Base-by-base conservation (phyloP, 2,113 vertebrate species). In the Damaliscus lunatus region DNA sequence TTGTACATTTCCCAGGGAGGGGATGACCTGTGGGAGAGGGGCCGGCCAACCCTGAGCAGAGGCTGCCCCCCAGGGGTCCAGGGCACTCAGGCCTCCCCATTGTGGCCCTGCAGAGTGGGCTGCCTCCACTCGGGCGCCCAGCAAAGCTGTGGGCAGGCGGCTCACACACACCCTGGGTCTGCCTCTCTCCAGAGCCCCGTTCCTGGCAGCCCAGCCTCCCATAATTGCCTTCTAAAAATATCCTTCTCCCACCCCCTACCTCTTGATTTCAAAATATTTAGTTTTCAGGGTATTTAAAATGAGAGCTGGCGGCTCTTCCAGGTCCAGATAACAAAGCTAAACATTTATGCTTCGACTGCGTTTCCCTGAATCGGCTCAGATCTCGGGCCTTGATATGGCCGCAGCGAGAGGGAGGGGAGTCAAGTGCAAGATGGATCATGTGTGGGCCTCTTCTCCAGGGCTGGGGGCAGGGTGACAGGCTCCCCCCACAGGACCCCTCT, bases 281-380 rank as follows among this genome's bases (percentile, higher is more conserved):
- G 97, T 80, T 98, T 97, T 95, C 95, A 97, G 98, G 97, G 98
- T 98, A 98, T 98, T 98, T 98, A 97, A 98, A 98, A 98, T 98
- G 98, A 98, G 98, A 98, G 98, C 97, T 98, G 98, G 98, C 94
- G 46, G 98, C 98, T 98, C 96, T 98, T 98, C 97, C 98, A 97
- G 96, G 94, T 97, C 98, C 98, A 98, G 98, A 98, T 98, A 98
- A 98, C 98, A 98, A 98, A 98, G 98, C 98, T 98, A 99, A 99
- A 98, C 98, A 98, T 98, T 99, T 98, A 98, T 97, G 98, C 98
- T 97, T 98, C 48, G 91, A 98, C 96, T 98, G 97, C 97, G 98
- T 99, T 98, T 98, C 98, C 98, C 94, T 98, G 98, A 98, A 98
- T 99, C 83, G 92, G 97, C 93, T 59, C 93, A 98, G 98, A 98